Evolutionary conservation across 1,140 invertebrate species (phyloP), one percentile per base, ranked within the genome.

Genomic region (Ceratina calcarata): DNA sequence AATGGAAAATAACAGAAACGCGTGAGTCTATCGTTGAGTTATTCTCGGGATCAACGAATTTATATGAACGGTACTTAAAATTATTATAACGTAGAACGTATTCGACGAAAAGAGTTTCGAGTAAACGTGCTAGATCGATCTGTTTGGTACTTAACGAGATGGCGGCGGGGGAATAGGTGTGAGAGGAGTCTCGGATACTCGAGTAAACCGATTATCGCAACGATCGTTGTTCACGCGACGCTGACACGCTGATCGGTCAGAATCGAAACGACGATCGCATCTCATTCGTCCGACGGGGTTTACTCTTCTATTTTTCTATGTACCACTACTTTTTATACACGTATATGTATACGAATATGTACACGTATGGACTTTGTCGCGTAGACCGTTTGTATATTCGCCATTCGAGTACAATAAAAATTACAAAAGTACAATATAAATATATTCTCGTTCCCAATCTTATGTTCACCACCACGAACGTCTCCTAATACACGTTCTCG

Each of bases 321-420:
- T 70, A 70, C 57, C 49, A 71, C n/a, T 57, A 71, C 49, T 61
- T 60, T 78, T 78, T 71, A 68, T 75, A 58, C 61, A 78, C 62
- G 37, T 45, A 45, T 45, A 45, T 45, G 37, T 45, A 45, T 32
- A 32, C 27, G 27, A 1, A 4, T 4, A 4, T 32, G 27, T 32
- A 32, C 27, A 4, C 27, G 27, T 4, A 4, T 62, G 67, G 62
- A 55, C 2, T 62, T 57, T 0, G 70, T 57, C 37, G 37, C 37
- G 37, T 10, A 45, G 37, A 45, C 37, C 8, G 37, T 45, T 45
- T 45, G 37, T 45, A 45, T 45, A 10, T 32, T 32, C 27, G 37
- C 37, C 37, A 10, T 45, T 45, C 37, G 37, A 45, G 37, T 45
- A 45, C 37, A 45, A 45, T 45, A 45, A 45, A 45, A 45, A 37